Evolutionary conservation across 2,888 invertebrate species (phyloP).

Genomic region (Onchidella celtica): DNA sequence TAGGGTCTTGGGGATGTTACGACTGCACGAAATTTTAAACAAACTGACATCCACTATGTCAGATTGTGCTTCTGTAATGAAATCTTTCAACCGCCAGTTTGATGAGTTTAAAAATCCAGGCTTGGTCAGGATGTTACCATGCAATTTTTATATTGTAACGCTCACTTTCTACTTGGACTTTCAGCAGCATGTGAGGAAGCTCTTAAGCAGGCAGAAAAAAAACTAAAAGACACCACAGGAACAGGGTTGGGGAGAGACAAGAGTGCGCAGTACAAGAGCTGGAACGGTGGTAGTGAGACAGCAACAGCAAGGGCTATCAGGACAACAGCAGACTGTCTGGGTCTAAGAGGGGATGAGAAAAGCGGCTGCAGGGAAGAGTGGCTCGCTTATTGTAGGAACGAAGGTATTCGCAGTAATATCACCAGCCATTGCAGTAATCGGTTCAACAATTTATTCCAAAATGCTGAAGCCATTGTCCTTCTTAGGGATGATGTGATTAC

Average conservation of each 20-base stretch:
- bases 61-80: constrained; percentile 4
- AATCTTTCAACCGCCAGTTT: neutral
- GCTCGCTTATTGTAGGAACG: neutral
- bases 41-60: neutral
- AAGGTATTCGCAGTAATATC: neutral
- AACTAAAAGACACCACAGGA: neutral
- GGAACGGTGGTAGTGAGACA: neutral
- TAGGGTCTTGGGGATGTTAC: no score
- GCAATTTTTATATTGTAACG: neutral
- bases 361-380: constrained; percentile 25
- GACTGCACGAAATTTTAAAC: neutral
- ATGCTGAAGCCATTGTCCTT: neutral
- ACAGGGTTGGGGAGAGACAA: neutral
- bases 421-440: constrained; percentile 4
- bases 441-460: constrained; percentile 29
- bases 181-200: neutral
- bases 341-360: constrained; percentile 22
- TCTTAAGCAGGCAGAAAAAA: neutral
- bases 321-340: neutral
- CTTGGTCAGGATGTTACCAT: neutral
- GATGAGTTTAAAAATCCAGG: neutral
- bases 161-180: constrained; percentile 5
- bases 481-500: neutral
- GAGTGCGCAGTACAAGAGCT: neutral
- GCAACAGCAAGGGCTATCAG: neutral